Base-by-base conservation (phyloP, 2,888 invertebrate species). In the Mimas tiliae region DNA sequence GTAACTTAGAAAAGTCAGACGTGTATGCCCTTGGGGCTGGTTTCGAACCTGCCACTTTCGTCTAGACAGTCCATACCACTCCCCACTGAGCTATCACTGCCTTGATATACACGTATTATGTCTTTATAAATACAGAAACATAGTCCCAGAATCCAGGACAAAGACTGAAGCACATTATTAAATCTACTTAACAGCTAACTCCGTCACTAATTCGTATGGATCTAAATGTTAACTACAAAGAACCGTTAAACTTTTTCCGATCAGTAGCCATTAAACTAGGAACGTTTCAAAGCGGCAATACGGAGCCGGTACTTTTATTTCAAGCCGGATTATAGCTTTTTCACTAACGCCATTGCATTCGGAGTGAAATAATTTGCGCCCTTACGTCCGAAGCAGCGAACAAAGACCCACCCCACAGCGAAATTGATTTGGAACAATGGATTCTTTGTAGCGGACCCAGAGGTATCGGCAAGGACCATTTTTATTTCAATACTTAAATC, bases 351-450 rank as follows among this genome's bases (percentile, higher is more conserved):
- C 42, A 42, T 38, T 58, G 58, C 58, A 58, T 6, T 71, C 70
- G 70, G 68, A 63, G 65, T 65, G 67, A 78, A 80, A 79, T 78
- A 80, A 78, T 79, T 79, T 74, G 71, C 72, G 70, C 74, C 76
- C 72, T 75, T 73, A 73, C 74, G 75, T 74, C 70, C 76, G 76
- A 69, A 74, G 69, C 72, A 76, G 71, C 75, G n/a, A 58, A 80
- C 79, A 81, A 79, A 77, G 78, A 78, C 75, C 73, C 75, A 74
- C 72, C 74, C 74, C 72, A 71, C 69, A 69, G 74, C 72, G 73
- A 76, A 80, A 78, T 81, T 78, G 75, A 78, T 80, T 77, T 74
- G 75, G 81, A 81, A 81, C 79, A 82, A 81, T 77, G 75, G 76
- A 65, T 74, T 67, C 69, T 81, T 80, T 82, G 80, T 76, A 74